phyloP scores from a whole-genome alignment of 1,140 invertebrate species.

The Temnothorax longispinosus region DNA sequence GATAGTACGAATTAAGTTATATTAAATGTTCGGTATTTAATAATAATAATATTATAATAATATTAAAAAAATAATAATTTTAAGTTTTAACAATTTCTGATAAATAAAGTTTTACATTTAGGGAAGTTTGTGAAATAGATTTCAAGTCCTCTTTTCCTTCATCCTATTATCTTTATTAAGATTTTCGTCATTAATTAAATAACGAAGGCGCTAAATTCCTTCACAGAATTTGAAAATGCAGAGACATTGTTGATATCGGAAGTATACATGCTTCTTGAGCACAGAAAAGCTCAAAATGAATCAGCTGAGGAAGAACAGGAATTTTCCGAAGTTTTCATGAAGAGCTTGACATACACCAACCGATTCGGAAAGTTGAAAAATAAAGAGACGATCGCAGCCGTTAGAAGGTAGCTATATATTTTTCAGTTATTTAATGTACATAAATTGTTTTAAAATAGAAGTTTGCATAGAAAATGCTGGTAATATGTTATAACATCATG shows the following conservation, averaged over 20 bases:
- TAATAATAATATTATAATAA: not conserved
- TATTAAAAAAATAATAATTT: not conserved
- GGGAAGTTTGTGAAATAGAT: not conserved
- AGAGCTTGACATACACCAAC: constrained; percentile 98
- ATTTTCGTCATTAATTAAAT: not conserved
- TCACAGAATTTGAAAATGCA: constrained; percentile 98
- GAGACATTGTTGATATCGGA: constrained; percentile 99
- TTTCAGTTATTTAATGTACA: not conserved
- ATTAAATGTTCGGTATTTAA: not conserved
- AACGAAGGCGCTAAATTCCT: constrained; percentile 78
- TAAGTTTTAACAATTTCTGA: not conserved
- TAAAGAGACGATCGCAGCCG: constrained; percentile 98
- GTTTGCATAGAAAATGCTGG: not conserved
- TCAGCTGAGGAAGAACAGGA: constrained; percentile 99
- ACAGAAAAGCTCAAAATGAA: constrained; percentile 99
- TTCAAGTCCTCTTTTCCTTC: not conserved
- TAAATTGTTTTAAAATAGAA: not conserved
- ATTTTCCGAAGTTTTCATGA: constrained; percentile 99
- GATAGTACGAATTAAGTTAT: constrained; percentile 48
- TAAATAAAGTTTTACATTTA: constrained; percentile 1
- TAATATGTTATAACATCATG: not conserved
- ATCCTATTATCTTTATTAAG: not conserved
- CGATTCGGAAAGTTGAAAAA: constrained; percentile 99
- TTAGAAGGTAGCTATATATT: constrained; percentile 91
- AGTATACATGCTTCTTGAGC: constrained; percentile 98